These are phyloP conservation scores for Drosophila punjabiensis DNA, from an alignment of 1,140 invertebrate genomes.

Conservation along the genomic window DNA sequence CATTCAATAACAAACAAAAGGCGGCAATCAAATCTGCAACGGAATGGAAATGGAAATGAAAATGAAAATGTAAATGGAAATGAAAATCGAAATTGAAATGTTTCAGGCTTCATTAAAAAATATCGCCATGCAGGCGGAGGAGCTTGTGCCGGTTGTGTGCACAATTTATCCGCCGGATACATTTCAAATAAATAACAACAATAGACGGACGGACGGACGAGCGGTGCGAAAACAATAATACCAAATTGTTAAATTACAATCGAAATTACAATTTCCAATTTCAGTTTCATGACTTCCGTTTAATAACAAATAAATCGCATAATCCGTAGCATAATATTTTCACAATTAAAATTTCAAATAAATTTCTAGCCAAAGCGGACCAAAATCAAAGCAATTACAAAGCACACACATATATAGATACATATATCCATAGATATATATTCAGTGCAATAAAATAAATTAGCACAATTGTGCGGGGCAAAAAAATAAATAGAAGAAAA, in stretches of 20 bases:
- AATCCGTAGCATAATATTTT: constrained; percentile 81
- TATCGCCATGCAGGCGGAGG: constrained; percentile 34
- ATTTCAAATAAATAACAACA: constrained; percentile 80
- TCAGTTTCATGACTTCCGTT: constrained; percentile 82
- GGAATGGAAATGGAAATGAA: constrained; percentile 1
- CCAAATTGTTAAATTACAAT: constrained; percentile 73
- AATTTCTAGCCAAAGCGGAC: constrained; percentile 76
- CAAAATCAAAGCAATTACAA: constrained; percentile 78
- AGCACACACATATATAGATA: constrained; percentile 10
- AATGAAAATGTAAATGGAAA: constrained; percentile 40
- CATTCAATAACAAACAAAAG: constrained; percentile 67
- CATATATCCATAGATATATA: constrained; percentile 1
- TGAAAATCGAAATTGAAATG: constrained; percentile 64
- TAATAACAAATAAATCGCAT: constrained; percentile 85
- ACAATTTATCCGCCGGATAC: constrained; percentile 79
- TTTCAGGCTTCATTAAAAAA: constrained; percentile 83
- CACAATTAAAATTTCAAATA: constrained; percentile 85
- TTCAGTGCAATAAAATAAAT: constrained; percentile 78
- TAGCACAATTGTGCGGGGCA: constrained; percentile 65
- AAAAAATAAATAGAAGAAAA: constrained; percentile 50
- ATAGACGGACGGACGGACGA: constrained; percentile 28
- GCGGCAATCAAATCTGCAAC: constrained; percentile 52
- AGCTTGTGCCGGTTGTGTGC: constrained; percentile 34
- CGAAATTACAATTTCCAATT: constrained; percentile 67
- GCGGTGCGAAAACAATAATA: constrained; percentile 56